Evolutionary conservation across 2,797 vertebrate species (phyloP).

Genomic region (Sebastes matsubarae): DNA sequence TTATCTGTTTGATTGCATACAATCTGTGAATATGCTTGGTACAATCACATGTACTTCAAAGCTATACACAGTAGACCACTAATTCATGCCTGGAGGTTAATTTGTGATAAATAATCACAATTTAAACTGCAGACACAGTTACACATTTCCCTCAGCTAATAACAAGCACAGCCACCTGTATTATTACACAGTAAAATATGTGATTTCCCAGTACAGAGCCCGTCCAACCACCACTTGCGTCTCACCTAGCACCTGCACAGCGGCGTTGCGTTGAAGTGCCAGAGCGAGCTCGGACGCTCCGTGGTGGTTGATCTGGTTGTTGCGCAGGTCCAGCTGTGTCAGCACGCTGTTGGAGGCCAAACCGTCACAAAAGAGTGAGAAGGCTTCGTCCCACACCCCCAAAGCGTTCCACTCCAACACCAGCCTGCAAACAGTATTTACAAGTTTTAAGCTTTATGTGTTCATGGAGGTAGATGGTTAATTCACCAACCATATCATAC

Average conservation of each 20-base stretch:
- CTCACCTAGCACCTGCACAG: constrained; percentile 89
- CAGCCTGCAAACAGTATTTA: constrained; percentile 77
- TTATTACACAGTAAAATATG: neutral
- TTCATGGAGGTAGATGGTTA: neutral
- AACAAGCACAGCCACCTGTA: neutral
- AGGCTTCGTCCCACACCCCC: constrained; percentile 91
- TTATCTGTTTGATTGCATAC: neutral
- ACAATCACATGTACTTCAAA: neutral
- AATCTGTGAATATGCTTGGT: neutral
- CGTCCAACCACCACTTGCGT: too few species aligned
- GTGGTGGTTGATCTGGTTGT: constrained; percentile 94
- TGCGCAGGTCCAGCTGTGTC: constrained; percentile 90
- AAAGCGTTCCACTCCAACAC: constrained; percentile 95
- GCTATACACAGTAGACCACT: neutral
- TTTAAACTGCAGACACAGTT: neutral
- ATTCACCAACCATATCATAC: neutral
- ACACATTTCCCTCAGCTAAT: neutral
- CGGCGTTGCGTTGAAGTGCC: constrained; percentile 84
- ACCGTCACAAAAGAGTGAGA: constrained; percentile 90
- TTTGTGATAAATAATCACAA: neutral
- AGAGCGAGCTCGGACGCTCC: constrained; percentile 88
- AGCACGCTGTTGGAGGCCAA: constrained; percentile 84
- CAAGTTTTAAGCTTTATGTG: neutral
- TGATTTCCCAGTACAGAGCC: neutral
- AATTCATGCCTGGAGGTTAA: neutral